phyloP scores from a whole-genome alignment of 2,888 invertebrate genomes.

The Cyrtodaria siliqua region DNA sequence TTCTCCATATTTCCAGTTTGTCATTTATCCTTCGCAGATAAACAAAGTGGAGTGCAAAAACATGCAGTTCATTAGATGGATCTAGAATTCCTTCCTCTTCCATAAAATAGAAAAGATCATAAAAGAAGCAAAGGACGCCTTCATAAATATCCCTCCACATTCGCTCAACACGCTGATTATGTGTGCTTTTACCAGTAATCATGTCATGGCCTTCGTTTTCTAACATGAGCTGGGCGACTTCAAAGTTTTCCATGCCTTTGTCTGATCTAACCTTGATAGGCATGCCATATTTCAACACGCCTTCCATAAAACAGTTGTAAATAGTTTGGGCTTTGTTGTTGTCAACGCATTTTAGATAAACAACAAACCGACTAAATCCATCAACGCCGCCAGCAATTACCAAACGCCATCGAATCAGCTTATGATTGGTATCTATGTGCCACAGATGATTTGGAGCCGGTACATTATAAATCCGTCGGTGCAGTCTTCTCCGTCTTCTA shows the following conservation, averaged over 20 bases:
- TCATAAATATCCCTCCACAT: conserved; percentile 54
- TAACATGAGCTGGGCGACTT: conserved; percentile 42
- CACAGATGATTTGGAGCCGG: conserved; percentile 40
- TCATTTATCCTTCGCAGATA: conserved; percentile 37
- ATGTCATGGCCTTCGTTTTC: conserved; percentile 25
- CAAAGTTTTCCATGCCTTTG: conserved; percentile 35
- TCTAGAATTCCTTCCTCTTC: conserved; percentile 39
- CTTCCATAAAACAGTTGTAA: conserved; percentile 25
- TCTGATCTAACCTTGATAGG: conserved; percentile 37
- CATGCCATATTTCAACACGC: no score
- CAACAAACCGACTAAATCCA: conserved; percentile 45
- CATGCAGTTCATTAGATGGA: no score
- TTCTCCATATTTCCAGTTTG: conserved; percentile 38
- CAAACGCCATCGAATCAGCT: conserved; percentile 55
- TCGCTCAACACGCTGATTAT: conserved; percentile 33
- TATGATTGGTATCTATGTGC: conserved; percentile 57
- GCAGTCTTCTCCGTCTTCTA: conserved; percentile 25
- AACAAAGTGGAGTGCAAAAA: conserved; percentile 41
- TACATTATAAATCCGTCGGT: conserved; percentile 33
- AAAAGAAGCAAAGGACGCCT: conserved; percentile 39
- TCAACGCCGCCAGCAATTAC: conserved; percentile 52
- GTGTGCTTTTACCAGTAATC: conserved; percentile 45
- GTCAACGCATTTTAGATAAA: conserved; percentile 35
- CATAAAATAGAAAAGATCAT: conserved; percentile 41
- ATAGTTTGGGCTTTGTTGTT: conserved; percentile 50